Percentiles rank a stretch among this genome's conserved stretches.
phyloP scores from a whole-genome alignment of 37 sponge, comb jelly and placozoan species.

The Spongia lamella region DNA sequence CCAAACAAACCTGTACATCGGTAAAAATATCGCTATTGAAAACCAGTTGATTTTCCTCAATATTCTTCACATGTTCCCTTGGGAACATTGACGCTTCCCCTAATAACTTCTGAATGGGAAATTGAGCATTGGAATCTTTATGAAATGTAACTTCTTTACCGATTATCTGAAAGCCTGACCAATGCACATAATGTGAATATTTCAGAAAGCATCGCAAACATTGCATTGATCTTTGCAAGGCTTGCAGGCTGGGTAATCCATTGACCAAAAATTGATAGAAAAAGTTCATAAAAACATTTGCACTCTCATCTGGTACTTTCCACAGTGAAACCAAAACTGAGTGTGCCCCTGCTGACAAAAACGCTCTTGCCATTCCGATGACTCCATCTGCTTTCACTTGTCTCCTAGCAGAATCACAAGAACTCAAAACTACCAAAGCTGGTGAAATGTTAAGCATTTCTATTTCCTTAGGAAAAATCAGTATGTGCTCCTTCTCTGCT shows the following conservation, averaged over 20 bases:
- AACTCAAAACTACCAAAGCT: slow-evolving; percentile 69
- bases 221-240: slow-evolving; percentile 71
- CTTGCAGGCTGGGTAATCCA: slow-evolving; percentile 35
- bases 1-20: no score
- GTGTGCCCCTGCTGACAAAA: slow-evolving; percentile 76
- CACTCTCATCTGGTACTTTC: slow-evolving; percentile 74
- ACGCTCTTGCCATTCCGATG: slow-evolving; percentile 69
- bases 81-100: no score
- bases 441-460: slow-evolving; percentile 54
- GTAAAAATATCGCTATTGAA: no score
- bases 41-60: no score
- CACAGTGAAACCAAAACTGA: slow-evolving; percentile 70
- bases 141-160: slow-evolving; percentile 40
- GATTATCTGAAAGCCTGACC: slow-evolving; percentile 72
- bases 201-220: slow-evolving; percentile 61
- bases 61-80: no score
- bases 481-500: slow-evolving; percentile 21
- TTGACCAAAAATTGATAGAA: slow-evolving; percentile 72
- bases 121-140: no score
- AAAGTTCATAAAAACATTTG: slow-evolving; percentile 69
- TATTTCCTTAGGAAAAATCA: slow-evolving; percentile 61
- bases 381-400: slow-evolving; percentile 62
- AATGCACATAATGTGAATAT: slow-evolving; percentile 66
- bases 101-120: no score
- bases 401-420: slow-evolving; percentile 62